A percentile compares a stretch with the other conserved stretches of the same genome.
phyloP scores from a whole-genome alignment of 2,888 invertebrate species.

The Hypomecis punctinalis region DNA sequence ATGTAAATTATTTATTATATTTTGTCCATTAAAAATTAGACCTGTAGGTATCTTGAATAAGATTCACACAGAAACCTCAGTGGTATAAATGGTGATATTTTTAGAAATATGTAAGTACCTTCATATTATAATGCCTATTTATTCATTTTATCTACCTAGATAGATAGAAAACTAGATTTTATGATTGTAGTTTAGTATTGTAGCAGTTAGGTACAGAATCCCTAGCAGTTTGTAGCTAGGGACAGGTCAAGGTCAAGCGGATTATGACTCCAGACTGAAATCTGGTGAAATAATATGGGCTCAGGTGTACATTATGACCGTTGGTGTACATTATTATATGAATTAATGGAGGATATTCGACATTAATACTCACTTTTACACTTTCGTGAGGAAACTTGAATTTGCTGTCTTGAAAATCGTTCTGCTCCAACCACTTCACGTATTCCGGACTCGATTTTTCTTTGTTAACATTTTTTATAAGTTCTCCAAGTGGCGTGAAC shows the following conservation, averaged over 20 bases:
- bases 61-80: no score
- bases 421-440: constrained; percentile 71
- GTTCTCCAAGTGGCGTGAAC: constrained; percentile 77
- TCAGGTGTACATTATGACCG: no score
- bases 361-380: constrained; percentile 55
- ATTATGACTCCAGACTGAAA: neutral
- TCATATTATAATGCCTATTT: no score
- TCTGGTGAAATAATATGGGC: constrained; percentile 19
- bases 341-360: no score
- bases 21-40: no score
- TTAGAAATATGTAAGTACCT: no score
- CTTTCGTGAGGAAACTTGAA: constrained; percentile 83
- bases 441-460: constrained; percentile 71
- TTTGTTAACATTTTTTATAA: constrained; percentile 72
- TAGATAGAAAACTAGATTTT: neutral
- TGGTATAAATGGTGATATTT: no score
- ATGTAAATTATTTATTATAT: no score
- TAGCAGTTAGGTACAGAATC: neutral
- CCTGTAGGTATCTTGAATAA: no score
- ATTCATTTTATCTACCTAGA: no score
- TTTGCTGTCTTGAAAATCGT: constrained; percentile 66
- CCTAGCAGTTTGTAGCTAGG: constrained; percentile 14
- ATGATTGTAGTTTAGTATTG: neutral
- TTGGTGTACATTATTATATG: no score
- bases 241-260: constrained; percentile 42